phyloP scores from a whole-genome alignment of 2,888 invertebrate genomes.

The Ditula angustiorana region DNA sequence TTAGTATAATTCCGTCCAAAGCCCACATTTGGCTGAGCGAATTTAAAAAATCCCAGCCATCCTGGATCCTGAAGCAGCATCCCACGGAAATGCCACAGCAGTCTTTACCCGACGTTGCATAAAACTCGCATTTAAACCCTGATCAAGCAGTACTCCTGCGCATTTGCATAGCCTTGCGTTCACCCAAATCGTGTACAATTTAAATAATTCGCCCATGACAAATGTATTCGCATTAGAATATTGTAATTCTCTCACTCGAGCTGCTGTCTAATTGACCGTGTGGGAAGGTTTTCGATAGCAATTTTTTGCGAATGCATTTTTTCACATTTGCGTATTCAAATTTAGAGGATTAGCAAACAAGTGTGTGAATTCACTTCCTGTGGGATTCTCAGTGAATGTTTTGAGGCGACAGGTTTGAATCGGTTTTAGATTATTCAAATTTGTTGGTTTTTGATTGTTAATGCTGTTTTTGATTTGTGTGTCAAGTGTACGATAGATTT shows the following conservation, averaged over 20 bases:
- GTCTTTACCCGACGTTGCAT: constrained; percentile 71
- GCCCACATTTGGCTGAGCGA: constrained; percentile 7
- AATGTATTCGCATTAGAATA: constrained; percentile 68
- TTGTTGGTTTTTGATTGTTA: not conserved
- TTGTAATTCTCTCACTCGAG: constrained; percentile 63
- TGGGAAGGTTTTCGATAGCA: constrained; percentile 55
- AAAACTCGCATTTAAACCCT: constrained; percentile 76
- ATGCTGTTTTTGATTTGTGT: constrained; percentile 24
- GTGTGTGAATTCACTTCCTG: constrained; percentile 67
- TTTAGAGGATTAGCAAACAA: constrained; percentile 51
- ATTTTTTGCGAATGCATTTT: constrained; percentile 55
- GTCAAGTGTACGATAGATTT: not conserved
- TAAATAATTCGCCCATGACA: constrained; percentile 78
- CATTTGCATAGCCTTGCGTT: constrained; percentile 65
- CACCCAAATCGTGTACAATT: constrained; percentile 61
- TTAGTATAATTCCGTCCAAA: not conserved
- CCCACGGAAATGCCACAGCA: constrained; percentile 51
- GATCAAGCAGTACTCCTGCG: constrained; percentile 70
- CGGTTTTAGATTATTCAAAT: constrained; percentile 29
- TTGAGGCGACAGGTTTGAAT: constrained; percentile 41
- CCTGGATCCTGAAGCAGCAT: constrained; percentile 16
- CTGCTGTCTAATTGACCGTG: constrained; percentile 74
- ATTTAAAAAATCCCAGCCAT: constrained; percentile 20
- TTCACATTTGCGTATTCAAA: constrained; percentile 68
- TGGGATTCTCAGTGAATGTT: constrained; percentile 61